Base-by-base conservation (phyloP, 2,113 vertebrate species). In the Hylia prasina region DNA sequence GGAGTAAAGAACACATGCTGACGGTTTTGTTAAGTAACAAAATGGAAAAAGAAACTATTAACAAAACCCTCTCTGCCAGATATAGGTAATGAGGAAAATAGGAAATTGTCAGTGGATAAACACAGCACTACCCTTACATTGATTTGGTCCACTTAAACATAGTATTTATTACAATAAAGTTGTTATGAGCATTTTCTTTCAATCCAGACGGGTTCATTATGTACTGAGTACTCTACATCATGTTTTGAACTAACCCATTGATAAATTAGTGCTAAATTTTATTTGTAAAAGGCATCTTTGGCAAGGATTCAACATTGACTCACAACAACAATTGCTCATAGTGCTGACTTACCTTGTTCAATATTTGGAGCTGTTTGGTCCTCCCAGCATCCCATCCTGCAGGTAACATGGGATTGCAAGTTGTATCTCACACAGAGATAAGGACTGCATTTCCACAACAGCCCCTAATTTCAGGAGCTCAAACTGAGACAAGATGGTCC, bases 241-340 rank as follows among this genome's bases (percentile, higher is more conserved):
- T 44, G 87, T 87, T 93, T 81, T 11, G 33, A 95, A 87, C 80
- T 54, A 89, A 54, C 42, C 63, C 91, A 89, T 81, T 92, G 94
- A 93, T 66, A 92, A 96, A 94, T 89, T 37, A 95, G 47, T 31
- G 50, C 76, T 89, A 86, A 87, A 83, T 93, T 92, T 90, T 90
- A 86, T 92, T 94, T 92, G 64, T 85, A 94, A 92, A 96, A 93
- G 90, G 76, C 82, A 91, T 77, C 82, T 81, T 72, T 95, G 93
- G 96, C 91, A 89, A 53, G 56, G 68, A 83, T 83, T 90, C 89
- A 95, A 22, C 16, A 5, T 3, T 93, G 96, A 95, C 89, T 96
- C 89, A 93, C 87, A 50, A 48, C 58, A 77, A 53, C 79, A 80
- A 73, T 44, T 65, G 87, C 83, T 92, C 72, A 61, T 2, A 89